These are phyloP conservation scores for Phania funesta DNA, from an alignment of 2,888 invertebrate species.

Conservation along the genomic window DNA sequence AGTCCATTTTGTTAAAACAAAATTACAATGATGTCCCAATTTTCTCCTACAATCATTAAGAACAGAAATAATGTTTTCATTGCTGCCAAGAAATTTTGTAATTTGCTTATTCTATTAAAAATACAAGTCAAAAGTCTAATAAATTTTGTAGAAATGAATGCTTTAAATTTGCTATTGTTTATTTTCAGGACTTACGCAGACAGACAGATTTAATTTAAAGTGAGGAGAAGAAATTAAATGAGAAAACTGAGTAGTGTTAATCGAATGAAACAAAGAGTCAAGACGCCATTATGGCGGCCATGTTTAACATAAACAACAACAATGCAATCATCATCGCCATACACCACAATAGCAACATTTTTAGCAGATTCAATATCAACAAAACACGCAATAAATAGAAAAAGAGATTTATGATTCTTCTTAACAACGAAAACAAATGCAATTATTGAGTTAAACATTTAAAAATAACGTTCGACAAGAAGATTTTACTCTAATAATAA, in stretches of 20 bases:
- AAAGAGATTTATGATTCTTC: too few species aligned
- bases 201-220: neutral
- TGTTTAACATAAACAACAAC: constrained; percentile 4
- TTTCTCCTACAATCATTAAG: too few species aligned
- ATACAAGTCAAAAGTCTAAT: neutral
- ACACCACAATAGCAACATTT: neutral
- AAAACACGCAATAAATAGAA: constrained; percentile 12
- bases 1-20: too few species aligned
- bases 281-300: constrained; percentile 45
- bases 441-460: neutral
- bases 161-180: neutral
- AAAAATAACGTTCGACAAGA: neutral
- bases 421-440: neutral
- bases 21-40: too few species aligned
- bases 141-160: neutral
- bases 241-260: constrained; percentile 4
- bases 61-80: too few species aligned
- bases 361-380: constrained; percentile 4
- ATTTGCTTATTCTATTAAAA: neutral
- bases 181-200: constrained; percentile 27
- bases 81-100: neutral
- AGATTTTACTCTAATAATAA: neutral
- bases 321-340: neutral
- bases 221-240: neutral
- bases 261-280: neutral